phyloP scores from a whole-genome alignment of 2,113 vertebrate genomes.

The Lepisosteus osseus region DNA sequence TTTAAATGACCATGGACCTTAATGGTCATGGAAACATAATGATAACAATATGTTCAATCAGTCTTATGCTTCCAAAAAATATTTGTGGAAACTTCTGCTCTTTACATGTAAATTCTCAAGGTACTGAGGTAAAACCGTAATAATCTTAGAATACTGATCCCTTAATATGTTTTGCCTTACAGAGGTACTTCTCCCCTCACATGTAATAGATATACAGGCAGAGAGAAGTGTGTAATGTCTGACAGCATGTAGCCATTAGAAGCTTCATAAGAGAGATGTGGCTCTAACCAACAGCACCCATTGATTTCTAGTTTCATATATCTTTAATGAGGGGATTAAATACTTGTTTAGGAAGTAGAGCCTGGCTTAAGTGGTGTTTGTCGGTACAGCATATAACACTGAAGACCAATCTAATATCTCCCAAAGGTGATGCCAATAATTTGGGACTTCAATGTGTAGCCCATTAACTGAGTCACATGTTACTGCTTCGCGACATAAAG shows the following conservation, averaged over 20 bases:
- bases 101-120: no score
- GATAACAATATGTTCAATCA: no score
- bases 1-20: no score
- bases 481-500: neutral
- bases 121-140: neutral
- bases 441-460: constrained; percentile 41
- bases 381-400: constrained; percentile 61
- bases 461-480: constrained; percentile 63
- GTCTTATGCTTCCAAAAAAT: no score
- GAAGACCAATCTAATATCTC: constrained; percentile 73
- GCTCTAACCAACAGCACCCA: constrained; percentile 79
- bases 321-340: constrained; percentile 99
- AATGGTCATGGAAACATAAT: no score
- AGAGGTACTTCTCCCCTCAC: constrained; percentile 56
- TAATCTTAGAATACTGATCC: neutral
- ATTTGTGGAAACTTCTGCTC: no score
- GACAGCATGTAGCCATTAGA: constrained; percentile 92
- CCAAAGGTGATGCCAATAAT: constrained; percentile 64
- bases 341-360: constrained; percentile 95
- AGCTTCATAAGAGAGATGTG: constrained; percentile 71
- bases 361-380: constrained; percentile 81
- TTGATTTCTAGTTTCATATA: constrained; percentile 98
- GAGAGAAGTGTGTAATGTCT: constrained; percentile 81
- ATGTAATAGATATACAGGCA: constrained; percentile 76
- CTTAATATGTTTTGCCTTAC: constrained; percentile 37